Base-by-base conservation (phyloP, 2,113 vertebrate species). In the Bettongia penicillata region DNA sequence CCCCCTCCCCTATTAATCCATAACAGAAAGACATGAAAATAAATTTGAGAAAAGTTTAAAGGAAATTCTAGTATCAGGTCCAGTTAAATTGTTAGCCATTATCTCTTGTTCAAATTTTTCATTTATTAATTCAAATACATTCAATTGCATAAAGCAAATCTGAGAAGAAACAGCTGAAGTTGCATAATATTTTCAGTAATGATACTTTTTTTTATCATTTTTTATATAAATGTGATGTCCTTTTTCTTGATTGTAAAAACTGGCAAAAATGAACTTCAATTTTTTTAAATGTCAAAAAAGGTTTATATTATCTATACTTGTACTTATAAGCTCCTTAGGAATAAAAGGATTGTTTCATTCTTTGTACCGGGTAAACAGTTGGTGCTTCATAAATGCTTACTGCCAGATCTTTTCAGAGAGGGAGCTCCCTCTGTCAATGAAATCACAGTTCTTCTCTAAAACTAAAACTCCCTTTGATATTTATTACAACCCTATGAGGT, bases 141-240 rank as follows among this genome's bases (percentile, higher is more conserved):
- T 95, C 97, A 97, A 94, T 98, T 97, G 98, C 97, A 98, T 93
- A 97, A 98, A 98, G 97, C 96, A 98, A 97, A 97, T 97, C 97
- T 96, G 97, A 94, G 97, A 98, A 94, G 97, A 98, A 98, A 98
- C 93, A 98, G 53, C 96, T 98, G 96, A 98, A 98, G 97, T 98
- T 98, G 98, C 99, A 98, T 98, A 98, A 98, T 99, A 98, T 98
- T 98, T 98, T 98, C 89, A 97, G 94, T 94, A 92, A 96, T 93
- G 97, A 96, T 98, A 95, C 97, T 98, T 97, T 97, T 97, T 52
- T 98, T 95, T 97, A 97, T 98, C n/a, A 91, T 98, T 99, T 97
- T 96, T 97, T 98, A 97, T 93, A 94, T 91, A 96, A 91, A 52
- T 24, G 31, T 16, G 51, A 93, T 95, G 53, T 93, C 77, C 96